Conservation (phyloP, 2,113 vertebrate species). For the Nansenia antarctica region DNA sequence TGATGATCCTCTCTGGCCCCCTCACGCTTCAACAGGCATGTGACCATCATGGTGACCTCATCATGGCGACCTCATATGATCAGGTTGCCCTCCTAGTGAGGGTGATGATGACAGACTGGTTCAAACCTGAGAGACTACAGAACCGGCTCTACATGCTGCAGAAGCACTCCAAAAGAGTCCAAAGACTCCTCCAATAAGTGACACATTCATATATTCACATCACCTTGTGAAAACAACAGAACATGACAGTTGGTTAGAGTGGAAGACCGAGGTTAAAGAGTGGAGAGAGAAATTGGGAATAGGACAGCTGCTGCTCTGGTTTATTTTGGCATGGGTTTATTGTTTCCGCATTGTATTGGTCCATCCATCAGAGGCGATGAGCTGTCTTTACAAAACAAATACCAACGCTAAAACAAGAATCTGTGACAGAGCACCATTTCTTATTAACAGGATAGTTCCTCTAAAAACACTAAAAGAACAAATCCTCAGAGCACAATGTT, state of each 20-base stretch:
- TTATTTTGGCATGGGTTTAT: not conserved
- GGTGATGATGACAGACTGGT: not conserved
- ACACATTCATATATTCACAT: too few species aligned
- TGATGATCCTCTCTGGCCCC: not conserved
- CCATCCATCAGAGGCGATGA: not conserved
- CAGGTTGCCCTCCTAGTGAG: too few species aligned
- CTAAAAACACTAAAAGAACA: not conserved
- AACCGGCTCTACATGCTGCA: too few species aligned
- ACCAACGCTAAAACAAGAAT: not conserved
- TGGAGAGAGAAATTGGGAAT: not conserved
- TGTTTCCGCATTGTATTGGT: not conserved
- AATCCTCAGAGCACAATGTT: not conserved
- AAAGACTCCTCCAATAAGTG: too few species aligned
- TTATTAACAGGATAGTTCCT: not conserved
- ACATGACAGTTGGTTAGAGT: not conserved
- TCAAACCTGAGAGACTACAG: not conserved
- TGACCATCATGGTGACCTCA: not conserved
- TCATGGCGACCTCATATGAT: not conserved
- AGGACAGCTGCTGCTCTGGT: not conserved
- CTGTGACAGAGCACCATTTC: not conserved
- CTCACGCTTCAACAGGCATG: not conserved
- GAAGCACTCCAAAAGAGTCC: too few species aligned
- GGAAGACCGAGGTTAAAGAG: too few species aligned
- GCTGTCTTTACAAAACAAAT: not conserved
- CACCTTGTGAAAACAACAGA: not conserved